phyloP scores from a whole-genome alignment of 2,888 invertebrate genomes.

The Harpagoxenus sublaevis region DNA sequence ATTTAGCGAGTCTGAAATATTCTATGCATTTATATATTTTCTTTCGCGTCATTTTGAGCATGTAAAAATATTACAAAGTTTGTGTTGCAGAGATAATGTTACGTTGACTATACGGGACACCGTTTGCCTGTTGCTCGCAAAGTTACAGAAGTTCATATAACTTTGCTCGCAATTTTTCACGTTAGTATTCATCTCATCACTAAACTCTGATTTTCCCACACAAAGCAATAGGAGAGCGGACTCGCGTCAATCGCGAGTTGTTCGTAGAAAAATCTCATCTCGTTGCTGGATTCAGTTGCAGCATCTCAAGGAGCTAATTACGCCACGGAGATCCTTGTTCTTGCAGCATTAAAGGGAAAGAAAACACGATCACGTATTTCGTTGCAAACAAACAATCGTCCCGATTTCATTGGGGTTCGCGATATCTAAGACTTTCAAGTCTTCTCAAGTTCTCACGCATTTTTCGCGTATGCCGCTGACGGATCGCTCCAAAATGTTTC shows the following conservation, averaged over 20 bases:
- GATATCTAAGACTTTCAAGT: background rate
- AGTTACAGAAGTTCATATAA: constrained; percentile 29
- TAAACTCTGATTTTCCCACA: background rate
- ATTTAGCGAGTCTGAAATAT: background rate
- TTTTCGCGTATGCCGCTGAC: background rate
- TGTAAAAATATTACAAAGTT: background rate
- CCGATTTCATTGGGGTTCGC: background rate
- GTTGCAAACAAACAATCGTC: constrained; percentile 11
- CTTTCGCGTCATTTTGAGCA: background rate
- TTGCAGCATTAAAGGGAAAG: background rate
- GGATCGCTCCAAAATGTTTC: background rate
- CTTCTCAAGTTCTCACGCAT: background rate
- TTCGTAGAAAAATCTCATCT: constrained; percentile 26
- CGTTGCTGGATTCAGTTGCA: constrained; percentile 5
- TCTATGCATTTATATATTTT: background rate
- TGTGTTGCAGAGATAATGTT: constrained; percentile 15
- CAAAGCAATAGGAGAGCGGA: background rate
- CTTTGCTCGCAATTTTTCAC: constrained; percentile 35
- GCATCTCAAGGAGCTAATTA: constrained; percentile 47
- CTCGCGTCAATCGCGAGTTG: background rate
- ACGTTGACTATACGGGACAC: background rate
- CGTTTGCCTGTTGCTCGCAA: constrained; percentile 26
- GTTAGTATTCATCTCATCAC: constrained; percentile 25
- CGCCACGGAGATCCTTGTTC: constrained; percentile 14
- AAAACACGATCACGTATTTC: constrained; percentile 28